Percentiles rank a stretch among this genome's conserved stretches.
Conservation (phyloP, 35 echinoderm and acorn worm genomes). For the Ptychodera flava region DNA sequence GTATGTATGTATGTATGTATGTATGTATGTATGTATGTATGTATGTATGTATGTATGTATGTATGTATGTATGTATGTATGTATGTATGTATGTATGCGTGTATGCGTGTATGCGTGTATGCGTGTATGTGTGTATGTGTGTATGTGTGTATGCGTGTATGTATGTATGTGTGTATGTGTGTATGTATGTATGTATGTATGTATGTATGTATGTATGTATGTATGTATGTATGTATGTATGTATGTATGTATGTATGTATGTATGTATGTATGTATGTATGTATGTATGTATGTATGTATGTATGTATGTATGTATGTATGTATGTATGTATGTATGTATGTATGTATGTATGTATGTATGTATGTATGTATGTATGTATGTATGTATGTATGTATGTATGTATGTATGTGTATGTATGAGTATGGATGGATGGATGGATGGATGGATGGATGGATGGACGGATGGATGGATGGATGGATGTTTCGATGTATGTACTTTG, state of each 20-base stretch:
- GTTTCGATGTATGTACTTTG: too few relatives aligned
- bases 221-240: not conserved
- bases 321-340: slow-evolving; percentile 2
- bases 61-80: not conserved
- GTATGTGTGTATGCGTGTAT: not conserved
- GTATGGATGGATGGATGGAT: not conserved
- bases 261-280: not conserved
- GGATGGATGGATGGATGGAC: not conserved
- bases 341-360: not conserved
- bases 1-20: not conserved
- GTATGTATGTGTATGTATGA: not conserved
- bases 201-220: not conserved
- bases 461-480: not conserved
- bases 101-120: not conserved
- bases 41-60: not conserved
- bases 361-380: not conserved
- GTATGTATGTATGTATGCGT: not conserved
- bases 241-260: not conserved
- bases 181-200: slow-evolving; percentile 2
- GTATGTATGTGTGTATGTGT: not conserved
- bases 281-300: not conserved
- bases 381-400: not conserved
- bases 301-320: slow-evolving; percentile 2
- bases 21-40: not conserved
- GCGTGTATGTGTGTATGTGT: not conserved